These are phyloP conservation scores for Bungarus multicinctus DNA, from an alignment of 2,113 vertebrate species.

Conservation along the genomic window DNA sequence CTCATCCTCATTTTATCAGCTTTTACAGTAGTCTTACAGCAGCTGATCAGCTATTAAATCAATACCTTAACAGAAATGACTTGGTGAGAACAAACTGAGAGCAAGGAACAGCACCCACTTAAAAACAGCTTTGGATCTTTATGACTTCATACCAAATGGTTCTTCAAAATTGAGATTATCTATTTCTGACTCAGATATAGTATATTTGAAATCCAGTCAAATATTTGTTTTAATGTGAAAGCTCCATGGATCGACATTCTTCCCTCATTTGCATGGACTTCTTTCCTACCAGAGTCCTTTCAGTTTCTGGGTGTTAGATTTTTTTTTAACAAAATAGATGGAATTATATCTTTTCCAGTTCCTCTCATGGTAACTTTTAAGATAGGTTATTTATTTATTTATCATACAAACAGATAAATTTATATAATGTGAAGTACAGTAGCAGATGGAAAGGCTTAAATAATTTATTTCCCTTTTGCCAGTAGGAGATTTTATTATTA, in stretches of 20 bases:
- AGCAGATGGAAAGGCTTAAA: not conserved
- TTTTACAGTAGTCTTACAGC: no score
- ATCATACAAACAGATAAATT: not conserved
- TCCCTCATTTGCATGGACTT: not conserved
- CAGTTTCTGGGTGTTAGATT: not conserved
- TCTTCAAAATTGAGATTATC: not conserved
- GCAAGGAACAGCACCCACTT: not conserved
- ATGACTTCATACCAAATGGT: not conserved
- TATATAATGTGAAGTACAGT: not conserved
- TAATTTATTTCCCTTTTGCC: not conserved
- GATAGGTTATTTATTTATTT: not conserved
- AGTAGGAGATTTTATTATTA: not conserved
- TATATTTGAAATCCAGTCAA: not conserved
- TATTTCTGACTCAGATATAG: not conserved
- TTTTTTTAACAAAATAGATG: not conserved
- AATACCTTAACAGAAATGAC: not conserved
- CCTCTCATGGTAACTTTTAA: not conserved
- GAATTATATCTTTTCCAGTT: not conserved
- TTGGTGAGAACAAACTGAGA: not conserved
- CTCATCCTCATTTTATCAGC: no score
- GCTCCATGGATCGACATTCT: not conserved
- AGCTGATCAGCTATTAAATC: no score
- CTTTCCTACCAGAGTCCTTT: not conserved
- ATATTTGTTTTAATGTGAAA: not conserved
- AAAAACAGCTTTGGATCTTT: not conserved